phyloP scores from a whole-genome alignment of 1,140 invertebrate genomes.

The Helicoverpa armigera region DNA sequence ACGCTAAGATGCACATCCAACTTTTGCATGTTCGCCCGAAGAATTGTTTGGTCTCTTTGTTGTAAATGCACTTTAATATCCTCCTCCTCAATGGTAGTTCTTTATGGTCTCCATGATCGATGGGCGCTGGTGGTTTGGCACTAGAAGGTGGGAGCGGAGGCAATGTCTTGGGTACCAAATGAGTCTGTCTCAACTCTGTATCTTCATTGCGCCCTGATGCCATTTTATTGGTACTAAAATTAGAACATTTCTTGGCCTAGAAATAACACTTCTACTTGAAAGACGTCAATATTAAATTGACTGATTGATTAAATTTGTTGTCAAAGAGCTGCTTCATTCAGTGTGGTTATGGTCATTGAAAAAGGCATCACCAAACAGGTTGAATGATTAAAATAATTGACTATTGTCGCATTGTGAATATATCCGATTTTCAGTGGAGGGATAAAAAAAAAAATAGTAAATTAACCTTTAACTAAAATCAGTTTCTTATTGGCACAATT shows the following conservation, averaged over 20 bases:
- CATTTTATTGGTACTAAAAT: neutral
- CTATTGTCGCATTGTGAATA: too few relatives aligned
- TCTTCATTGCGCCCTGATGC: neutral
- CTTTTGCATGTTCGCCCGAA: constrained; percentile 68
- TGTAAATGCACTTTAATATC: constrained; percentile 62
- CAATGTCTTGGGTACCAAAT: neutral
- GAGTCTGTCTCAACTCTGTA: neutral
- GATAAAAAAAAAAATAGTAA: too few relatives aligned
- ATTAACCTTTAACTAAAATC: too few relatives aligned
- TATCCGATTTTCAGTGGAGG: too few relatives aligned
- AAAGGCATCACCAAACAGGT: neutral
- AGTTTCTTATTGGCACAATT: too few relatives aligned
- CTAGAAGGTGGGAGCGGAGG: neutral
- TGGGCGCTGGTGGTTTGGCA: neutral
- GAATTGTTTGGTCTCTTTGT: constrained; percentile 65
- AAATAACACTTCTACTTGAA: neutral
- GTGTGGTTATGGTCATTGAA: neutral
- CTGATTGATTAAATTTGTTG: neutral
- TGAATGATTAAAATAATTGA: too few relatives aligned
- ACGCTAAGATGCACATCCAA: constrained; percentile 70
- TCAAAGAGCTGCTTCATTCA: neutral
- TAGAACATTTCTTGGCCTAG: neutral
- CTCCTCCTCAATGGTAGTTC: constrained; percentile 46
- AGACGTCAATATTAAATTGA: neutral
- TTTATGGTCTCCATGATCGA: neutral